Evolutionary conservation across 1,140 invertebrate genomes (phyloP).

Genomic region (Reticulitermes speratus): DNA sequence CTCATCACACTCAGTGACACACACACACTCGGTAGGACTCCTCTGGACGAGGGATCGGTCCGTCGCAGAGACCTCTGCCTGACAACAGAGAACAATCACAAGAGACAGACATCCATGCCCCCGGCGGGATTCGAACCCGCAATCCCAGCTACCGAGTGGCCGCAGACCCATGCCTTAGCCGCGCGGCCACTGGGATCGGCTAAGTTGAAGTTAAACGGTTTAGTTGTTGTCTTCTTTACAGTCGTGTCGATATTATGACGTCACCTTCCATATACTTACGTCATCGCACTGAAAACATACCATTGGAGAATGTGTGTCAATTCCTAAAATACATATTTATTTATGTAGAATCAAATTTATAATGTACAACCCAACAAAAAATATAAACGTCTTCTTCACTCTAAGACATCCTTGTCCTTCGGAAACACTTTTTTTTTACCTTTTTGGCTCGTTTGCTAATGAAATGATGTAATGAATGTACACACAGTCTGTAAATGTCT

Average conservation of each 20-base stretch:
- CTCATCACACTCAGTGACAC: no score
- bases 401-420: background rate
- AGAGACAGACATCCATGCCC: no score
- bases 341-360: background rate
- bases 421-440: background rate
- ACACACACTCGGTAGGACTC: no score
- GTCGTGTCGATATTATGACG: background rate
- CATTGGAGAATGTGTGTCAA: background rate
- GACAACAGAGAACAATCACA: no score
- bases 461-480: background rate
- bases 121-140: no score
- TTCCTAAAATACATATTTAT: slow-evolving; percentile 14
- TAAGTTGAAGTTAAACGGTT: background rate
- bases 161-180: no score
- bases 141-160: no score
- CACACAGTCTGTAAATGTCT: background rate
- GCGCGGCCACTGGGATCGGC: no score
- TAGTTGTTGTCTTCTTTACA: background rate
- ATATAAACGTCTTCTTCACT: background rate
- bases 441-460: background rate
- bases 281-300: background rate
- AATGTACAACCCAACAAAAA: background rate
- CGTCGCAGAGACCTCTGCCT: no score
- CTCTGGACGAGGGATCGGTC: no score
- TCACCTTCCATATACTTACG: background rate